These are phyloP conservation scores for Styela clava DNA, from an alignment of 23 tunicate genomes.

Conservation along the genomic window DNA sequence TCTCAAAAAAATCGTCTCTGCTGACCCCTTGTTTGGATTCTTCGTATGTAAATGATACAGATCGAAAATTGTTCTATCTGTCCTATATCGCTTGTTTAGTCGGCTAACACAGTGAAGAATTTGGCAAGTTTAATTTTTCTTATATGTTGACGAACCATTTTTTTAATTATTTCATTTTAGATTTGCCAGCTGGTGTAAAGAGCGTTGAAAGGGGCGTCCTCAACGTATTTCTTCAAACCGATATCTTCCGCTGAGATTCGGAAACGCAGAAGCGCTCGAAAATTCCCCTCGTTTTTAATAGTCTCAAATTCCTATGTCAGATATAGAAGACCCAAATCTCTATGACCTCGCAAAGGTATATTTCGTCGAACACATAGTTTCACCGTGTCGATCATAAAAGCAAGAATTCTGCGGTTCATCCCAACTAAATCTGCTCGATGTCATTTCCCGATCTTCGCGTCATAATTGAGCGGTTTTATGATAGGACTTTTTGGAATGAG, in stretches of 20 bases:
- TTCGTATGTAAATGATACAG: slow-evolving; percentile 19
- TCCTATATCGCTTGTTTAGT: slow-evolving; percentile 44
- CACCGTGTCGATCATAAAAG: neutral
- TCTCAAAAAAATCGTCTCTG: neutral
- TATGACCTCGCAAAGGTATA: neutral
- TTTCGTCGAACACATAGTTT: too few species aligned
- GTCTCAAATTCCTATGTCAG: slow-evolving; percentile 9
- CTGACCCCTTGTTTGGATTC: neutral
- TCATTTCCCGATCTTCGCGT: neutral
- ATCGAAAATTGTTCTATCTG: slow-evolving; percentile 28
- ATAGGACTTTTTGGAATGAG: slow-evolving; percentile 31
- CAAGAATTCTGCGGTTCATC: neutral
- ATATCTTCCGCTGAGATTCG: slow-evolving; percentile 20
- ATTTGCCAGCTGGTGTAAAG: slow-evolving; percentile 3
- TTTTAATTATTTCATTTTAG: slow-evolving; percentile 42
- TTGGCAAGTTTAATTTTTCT: neutral
- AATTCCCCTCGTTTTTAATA: slow-evolving; percentile 35
- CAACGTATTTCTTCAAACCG: slow-evolving; percentile 2
- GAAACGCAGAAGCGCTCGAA: slow-evolving; percentile 28
- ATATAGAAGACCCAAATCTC: too few species aligned
- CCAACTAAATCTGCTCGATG: neutral
- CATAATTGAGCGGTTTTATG: slow-evolving; percentile 31
- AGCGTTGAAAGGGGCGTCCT: neutral
- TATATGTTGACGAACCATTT: neutral
- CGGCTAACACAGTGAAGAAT: slow-evolving; percentile 28